Evolutionary conservation across 1,140 invertebrate genomes (phyloP), one percentile per base, ranked within the genome.

Genomic region (Lepidurus apus): DNA sequence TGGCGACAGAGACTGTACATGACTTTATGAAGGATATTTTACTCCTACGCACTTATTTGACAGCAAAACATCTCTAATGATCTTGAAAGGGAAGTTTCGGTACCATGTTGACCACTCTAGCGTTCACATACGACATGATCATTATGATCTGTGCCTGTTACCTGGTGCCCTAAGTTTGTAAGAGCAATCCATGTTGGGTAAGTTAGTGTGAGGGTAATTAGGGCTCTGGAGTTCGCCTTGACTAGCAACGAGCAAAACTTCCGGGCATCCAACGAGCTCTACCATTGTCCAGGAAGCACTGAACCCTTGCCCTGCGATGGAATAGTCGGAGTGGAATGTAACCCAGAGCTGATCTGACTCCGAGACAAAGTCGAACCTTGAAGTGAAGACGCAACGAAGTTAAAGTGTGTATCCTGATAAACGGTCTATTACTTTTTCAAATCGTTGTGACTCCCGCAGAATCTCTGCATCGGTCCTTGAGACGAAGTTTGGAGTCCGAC

Each of bases 321-420:
- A 91, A 82, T 90, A 92, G 84, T 93, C 92, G 0, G 90, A 90
- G 82, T 90, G 90, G 82, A 93, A 92, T 77, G 87, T 86, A 8
- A 93, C 79, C 24, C 88, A 83, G 1, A 88, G 88, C 79, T 87
- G 86, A 82, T 91, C 90, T 17, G 84, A 86, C 5, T 85, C 81
- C 0, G 91, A 90, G 8, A 92, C 88, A 81, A 89, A 90, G 81
- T 89, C 86, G 77, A 89, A 87, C 84, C 86, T 87, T 80, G n/a
- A 80, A 79, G 45, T 77, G 73, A 45, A 17, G 47, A 10, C 43
- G 53, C 11, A 10, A 24, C n/a, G 24, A 77, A 42, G 24, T 77
- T 42, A 76, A 42, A 26, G 9, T 76, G 53, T 9, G 9, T 42
- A 81, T 17, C 80, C 74, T 42, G 26, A 75, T 26, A 82, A 42